These are phyloP conservation scores for Orthonyx spaldingii DNA, from an alignment of 2,113 vertebrate genomes.

Conservation along the genomic window DNA sequence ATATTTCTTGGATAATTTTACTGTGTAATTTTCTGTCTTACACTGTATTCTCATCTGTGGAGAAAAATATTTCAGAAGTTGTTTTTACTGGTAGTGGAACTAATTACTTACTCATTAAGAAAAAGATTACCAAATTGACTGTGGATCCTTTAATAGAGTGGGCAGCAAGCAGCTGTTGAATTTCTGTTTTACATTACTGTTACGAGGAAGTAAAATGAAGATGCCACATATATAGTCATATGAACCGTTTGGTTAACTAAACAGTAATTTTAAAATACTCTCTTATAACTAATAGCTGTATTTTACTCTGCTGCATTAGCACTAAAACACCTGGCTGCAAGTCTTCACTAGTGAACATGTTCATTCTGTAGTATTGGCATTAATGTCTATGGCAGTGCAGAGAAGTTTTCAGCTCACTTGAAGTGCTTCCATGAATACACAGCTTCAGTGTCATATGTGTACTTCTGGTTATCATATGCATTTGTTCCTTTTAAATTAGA, in stretches of 20 bases:
- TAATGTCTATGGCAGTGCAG: not conserved
- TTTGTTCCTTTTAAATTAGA: not conserved
- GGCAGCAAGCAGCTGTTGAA: not conserved
- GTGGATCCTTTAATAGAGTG: not conserved
- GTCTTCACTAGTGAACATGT: not conserved
- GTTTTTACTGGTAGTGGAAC: not conserved
- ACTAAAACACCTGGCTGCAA: not conserved
- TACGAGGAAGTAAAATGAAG: not conserved
- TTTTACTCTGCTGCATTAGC: not conserved
- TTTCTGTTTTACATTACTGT: not conserved
- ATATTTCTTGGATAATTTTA: not conserved
- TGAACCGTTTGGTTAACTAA: not conserved
- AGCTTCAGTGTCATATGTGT: not conserved
- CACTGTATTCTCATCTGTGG: not conserved
- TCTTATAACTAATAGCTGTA: not conserved
- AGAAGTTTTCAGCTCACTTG: not conserved
- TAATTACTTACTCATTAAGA: not conserved
- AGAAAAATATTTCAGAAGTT: not conserved
- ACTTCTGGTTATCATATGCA: not conserved
- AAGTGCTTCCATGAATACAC: not conserved
- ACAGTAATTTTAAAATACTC: not conserved
- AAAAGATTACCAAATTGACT: not conserved
- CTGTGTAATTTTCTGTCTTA: not conserved
- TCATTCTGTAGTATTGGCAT: not conserved
- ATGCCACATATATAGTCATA: not conserved